Conservation (phyloP, 2,113 vertebrate genomes). For the Megaceryle torquata region DNA sequence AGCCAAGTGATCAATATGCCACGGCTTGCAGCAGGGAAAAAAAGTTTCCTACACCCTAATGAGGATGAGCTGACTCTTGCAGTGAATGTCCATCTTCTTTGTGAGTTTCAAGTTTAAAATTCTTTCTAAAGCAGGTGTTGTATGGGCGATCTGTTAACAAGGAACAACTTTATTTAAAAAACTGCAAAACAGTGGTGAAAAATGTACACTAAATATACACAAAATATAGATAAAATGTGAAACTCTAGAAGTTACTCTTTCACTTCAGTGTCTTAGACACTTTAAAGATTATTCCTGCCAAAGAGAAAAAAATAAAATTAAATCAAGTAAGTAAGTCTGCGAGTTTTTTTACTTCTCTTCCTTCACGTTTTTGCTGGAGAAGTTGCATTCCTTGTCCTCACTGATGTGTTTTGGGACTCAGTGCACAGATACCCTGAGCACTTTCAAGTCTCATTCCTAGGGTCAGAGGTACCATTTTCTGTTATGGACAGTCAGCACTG, state of each 20-base stretch:
- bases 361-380: not conserved
- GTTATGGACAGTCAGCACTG: not conserved
- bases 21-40: not conserved
- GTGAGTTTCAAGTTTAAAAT: not conserved
- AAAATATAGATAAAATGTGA: not conserved
- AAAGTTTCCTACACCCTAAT: fast-evolving
- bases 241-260: not conserved
- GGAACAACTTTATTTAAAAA: not conserved
- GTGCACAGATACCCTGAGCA: not conserved
- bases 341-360: not conserved
- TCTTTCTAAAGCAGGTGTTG: not conserved
- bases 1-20: fast-evolving
- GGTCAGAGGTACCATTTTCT: not conserved
- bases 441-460: not conserved
- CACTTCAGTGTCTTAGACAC: not conserved
- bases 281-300: not conserved
- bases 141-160: not conserved
- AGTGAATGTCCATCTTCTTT: not conserved
- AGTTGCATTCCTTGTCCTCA: not conserved
- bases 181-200: not conserved
- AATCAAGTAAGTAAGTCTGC: not conserved
- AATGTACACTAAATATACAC: not conserved
- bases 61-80: fast-evolving
- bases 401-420: not conserved
- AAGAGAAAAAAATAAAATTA: not conserved